Evolutionary conservation across 2,888 invertebrate species (phyloP).

Genomic region (Watsonalla binaria): DNA sequence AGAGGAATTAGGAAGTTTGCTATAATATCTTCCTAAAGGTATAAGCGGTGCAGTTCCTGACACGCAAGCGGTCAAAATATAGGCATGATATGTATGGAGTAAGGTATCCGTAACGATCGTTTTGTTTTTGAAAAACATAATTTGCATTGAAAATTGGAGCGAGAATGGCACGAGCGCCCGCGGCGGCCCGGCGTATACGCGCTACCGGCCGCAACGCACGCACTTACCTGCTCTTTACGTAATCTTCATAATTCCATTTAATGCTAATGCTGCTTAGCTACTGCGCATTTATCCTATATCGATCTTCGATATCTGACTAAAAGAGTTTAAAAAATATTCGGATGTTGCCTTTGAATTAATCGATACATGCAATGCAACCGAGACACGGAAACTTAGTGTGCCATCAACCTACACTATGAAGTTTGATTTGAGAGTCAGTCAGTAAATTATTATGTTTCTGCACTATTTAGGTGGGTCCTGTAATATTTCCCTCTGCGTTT

Average conservation of each 20-base stretch:
- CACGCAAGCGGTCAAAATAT: constrained; percentile 59
- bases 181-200: constrained; percentile 37
- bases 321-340: too few species aligned
- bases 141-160: constrained; percentile 73
- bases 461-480: too few species aligned
- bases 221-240: constrained; percentile 30
- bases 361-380: too few species aligned
- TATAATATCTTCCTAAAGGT: constrained; percentile 27
- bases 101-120: constrained; percentile 11
- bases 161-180: constrained; percentile 68
- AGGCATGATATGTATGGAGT: constrained; percentile 37
- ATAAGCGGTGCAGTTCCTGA: constrained; percentile 46
- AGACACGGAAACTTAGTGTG: too few species aligned
- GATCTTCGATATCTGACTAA: not conserved
- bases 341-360: too few species aligned
- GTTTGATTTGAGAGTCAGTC: too few species aligned
- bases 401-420: too few species aligned
- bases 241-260: constrained; percentile 46
- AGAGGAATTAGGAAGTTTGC: constrained; percentile 11
- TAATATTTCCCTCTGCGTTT: too few species aligned
- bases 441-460: too few species aligned
- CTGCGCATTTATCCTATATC: not conserved
- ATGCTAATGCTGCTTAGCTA: constrained; percentile 23
- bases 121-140: constrained; percentile 53
- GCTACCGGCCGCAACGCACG: constrained; percentile 28